Evolutionary conservation across 2,888 invertebrate species (phyloP).

Genomic region (Ichneumon xanthorius): DNA sequence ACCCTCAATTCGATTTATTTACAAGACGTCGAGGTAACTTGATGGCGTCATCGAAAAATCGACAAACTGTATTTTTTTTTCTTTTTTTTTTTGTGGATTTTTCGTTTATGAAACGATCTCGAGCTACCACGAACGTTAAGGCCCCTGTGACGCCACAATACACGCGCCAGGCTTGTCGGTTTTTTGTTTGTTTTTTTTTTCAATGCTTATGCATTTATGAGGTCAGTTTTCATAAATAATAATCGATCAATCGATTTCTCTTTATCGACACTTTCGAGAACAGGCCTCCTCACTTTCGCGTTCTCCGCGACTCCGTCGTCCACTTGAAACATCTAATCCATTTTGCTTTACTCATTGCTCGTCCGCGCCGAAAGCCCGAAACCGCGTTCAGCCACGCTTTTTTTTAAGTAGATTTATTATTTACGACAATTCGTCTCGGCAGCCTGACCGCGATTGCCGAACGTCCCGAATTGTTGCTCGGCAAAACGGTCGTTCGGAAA

Average conservation of each 20-base stretch:
- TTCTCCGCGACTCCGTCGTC: neutral
- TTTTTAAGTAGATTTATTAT: conserved; percentile 9
- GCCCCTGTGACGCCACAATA: conserved; percentile 71
- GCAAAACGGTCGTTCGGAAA: conserved; percentile 8
- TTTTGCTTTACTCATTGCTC: neutral
- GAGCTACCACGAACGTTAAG: conserved; percentile 72
- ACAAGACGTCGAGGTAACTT: conserved; percentile 70
- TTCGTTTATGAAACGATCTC: conserved; percentile 31
- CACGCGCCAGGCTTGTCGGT: conserved; percentile 69
- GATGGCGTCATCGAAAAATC: conserved; percentile 45
- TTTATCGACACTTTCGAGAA: conserved; percentile 14
- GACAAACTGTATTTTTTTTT: neutral
- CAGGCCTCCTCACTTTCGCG: neutral
- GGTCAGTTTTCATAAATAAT: conserved; percentile 57
- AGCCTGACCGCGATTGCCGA: neutral
- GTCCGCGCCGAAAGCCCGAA: neutral
- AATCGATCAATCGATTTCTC: conserved; percentile 30
- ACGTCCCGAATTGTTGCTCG: neutral
- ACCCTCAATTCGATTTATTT: conserved; percentile 68
- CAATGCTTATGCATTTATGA: conserved; percentile 55
- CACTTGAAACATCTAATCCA: neutral
- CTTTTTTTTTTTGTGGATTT: conserved; percentile 18
- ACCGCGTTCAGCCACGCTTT: neutral
- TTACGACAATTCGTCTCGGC: neutral
- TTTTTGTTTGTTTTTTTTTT: conserved; percentile 41